Evolutionary conservation across 2,888 invertebrate species (phyloP), one percentile per base, ranked within the genome.

Genomic region (Mythimna pallens): DNA sequence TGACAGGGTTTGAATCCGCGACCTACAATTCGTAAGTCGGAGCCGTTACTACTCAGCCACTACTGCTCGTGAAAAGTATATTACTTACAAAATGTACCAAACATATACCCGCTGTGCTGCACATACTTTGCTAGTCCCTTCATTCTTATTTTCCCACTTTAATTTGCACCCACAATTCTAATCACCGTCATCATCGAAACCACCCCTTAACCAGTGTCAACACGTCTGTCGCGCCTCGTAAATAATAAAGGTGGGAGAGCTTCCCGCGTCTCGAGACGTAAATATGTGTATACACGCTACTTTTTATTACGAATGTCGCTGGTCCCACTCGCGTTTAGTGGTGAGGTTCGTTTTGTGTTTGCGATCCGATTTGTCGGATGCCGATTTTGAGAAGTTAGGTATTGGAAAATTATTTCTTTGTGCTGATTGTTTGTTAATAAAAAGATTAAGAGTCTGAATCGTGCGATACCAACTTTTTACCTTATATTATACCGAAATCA

Each of bases 241-340:
- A 93, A 93, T 94, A 93, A 94, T 93, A 93, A 93, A 92, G 88
- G 84, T 83, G 69, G 34, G 81, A 81, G 84, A 84, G 86, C 81
- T 85, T 87, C 80, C 83, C 84, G 83, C 80, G 85, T 86, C 88
- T 84, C 76, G 77, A 81, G 83, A 87, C 82, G 84, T 84, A 86
- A 86, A 87, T 86, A 86, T 82, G 79, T 83, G 76, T 78, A 82
- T 76, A 77, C 67, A 76, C 69, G 81, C 74, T 83, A 82, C 82
- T 86, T 87, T 87, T 86, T 86, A 88, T 87, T 88, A 88, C 81
- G 78, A 83, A 73, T 84, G 84, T 72, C 74, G 54, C 65, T 58
- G 54, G 74, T 73, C 79, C 74, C 76, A 83, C 76, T 88, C 76
- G 75, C 77, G 64, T 81, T 79, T 77, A 73, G 79, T 69, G 34